These are phyloP conservation scores for Ormia ochracea DNA, from an alignment of 2,888 invertebrate genomes.

Conservation along the genomic window DNA sequence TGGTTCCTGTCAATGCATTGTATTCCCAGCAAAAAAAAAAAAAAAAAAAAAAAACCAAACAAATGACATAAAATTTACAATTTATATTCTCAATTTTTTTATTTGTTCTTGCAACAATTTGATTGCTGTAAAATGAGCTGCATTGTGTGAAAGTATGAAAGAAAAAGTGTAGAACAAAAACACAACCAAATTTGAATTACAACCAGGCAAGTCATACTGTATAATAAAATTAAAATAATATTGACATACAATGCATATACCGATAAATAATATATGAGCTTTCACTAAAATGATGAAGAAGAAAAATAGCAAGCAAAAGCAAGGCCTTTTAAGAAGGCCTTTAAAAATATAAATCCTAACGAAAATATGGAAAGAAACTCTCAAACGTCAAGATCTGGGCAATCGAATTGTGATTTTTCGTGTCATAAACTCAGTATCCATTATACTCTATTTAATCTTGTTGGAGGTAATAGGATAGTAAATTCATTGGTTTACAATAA, in stretches of 20 bases:
- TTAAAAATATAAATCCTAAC: no score
- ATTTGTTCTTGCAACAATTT: conserved; percentile 6
- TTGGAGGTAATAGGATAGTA: no score
- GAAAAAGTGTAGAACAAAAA: background rate
- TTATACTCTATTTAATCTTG: no score
- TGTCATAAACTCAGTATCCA: no score
- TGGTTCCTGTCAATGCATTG: conserved; percentile 45
- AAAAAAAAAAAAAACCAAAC: background rate
- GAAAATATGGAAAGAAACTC: no score
- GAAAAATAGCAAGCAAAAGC: background rate
- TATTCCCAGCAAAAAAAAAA: background rate
- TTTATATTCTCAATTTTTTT: conserved; percentile 14
- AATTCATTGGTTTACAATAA: no score
- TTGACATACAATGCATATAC: conserved; percentile 40
- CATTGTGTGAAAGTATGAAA: background rate
- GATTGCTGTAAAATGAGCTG: conserved; percentile 38
- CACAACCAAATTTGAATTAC: no score
- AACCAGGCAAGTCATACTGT: conserved; percentile 43
- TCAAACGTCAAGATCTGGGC: no score
- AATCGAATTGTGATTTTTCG: no score
- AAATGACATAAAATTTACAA: conserved; percentile 34
- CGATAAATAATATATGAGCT: background rate
- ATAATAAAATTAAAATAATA: conserved; percentile 57
- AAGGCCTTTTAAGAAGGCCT: background rate
- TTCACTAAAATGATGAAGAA: background rate